Conservation (phyloP, 2,113 vertebrate genomes). For the Thalassarche chlororhynchos region DNA sequence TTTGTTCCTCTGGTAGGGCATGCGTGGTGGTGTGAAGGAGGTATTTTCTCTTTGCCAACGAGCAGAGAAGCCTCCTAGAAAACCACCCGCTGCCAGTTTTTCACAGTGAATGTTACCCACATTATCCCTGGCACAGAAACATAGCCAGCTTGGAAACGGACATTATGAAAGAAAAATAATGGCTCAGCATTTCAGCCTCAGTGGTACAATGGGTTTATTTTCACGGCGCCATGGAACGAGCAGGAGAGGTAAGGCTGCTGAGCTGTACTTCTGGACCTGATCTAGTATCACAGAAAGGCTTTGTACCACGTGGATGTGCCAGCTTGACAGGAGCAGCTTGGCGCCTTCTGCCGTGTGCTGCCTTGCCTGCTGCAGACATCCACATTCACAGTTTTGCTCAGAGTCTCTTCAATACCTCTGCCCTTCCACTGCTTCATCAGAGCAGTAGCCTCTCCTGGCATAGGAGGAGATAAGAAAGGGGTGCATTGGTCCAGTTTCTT, state of each 20-base stretch:
- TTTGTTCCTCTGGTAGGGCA: not conserved
- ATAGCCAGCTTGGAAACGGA: not conserved
- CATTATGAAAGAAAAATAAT: constrained; percentile 46
- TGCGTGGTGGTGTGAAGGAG: not conserved
- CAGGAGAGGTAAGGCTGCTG: not conserved
- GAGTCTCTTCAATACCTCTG: not conserved
- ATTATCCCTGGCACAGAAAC: constrained; percentile 18
- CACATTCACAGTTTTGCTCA: not conserved
- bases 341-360: not conserved
- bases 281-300: not conserved
- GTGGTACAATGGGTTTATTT: constrained; percentile 41
- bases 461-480: not conserved
- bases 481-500: not conserved
- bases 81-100: not conserved
- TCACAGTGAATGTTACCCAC: not conserved
- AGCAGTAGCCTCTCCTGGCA: not conserved
- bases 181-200: not conserved
- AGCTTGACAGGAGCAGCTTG: not conserved
- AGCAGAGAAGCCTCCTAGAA: not conserved
- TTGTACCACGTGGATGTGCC: not conserved
- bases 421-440: not conserved
- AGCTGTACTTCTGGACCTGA: not conserved
- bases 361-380: not conserved
- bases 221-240: not conserved
- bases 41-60: not conserved